Evolutionary conservation across 2,888 invertebrate genomes (phyloP).

Genomic region (Apamea anceps): DNA sequence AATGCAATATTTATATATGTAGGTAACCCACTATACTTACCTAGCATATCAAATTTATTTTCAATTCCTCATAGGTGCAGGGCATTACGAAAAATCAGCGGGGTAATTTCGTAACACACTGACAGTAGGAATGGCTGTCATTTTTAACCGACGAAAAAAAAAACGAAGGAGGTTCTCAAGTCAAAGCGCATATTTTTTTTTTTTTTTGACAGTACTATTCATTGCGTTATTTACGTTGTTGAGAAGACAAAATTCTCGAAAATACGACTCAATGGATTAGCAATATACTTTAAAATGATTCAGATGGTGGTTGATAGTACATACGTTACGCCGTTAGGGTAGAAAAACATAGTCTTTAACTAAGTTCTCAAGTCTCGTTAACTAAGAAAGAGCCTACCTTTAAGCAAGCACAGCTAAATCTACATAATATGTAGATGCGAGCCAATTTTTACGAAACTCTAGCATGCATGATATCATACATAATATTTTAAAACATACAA

Average conservation of each 20-base stretch:
- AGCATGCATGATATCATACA: slow-evolving; percentile 64
- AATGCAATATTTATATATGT: neutral
- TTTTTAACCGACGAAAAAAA: too few relatives aligned
- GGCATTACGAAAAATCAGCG: too few relatives aligned
- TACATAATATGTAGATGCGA: slow-evolving; percentile 82
- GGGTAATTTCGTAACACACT: too few relatives aligned
- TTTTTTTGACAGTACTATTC: too few relatives aligned
- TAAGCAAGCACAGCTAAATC: slow-evolving; percentile 72
- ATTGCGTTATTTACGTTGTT: too few relatives aligned
- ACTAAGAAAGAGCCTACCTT: slow-evolving; percentile 45
- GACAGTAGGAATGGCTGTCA: too few relatives aligned
- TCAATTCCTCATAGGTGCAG: neutral
- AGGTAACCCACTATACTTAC: too few relatives aligned
- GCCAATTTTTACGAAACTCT: slow-evolving; percentile 73
- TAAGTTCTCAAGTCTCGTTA: neutral
- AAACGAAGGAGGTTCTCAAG: too few relatives aligned
- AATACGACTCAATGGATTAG: neutral
- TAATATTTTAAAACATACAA: slow-evolving; percentile 71
- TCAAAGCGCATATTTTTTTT: too few relatives aligned
- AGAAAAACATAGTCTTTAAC: neutral
- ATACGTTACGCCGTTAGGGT: neutral
- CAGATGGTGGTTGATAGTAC: neutral
- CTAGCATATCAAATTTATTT: neutral
- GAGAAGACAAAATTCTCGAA: too few relatives aligned
- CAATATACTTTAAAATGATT: neutral